These are phyloP conservation scores for Sminthurinus signatus DNA, from an alignment of 1,140 invertebrate species.

Conservation along the genomic window DNA sequence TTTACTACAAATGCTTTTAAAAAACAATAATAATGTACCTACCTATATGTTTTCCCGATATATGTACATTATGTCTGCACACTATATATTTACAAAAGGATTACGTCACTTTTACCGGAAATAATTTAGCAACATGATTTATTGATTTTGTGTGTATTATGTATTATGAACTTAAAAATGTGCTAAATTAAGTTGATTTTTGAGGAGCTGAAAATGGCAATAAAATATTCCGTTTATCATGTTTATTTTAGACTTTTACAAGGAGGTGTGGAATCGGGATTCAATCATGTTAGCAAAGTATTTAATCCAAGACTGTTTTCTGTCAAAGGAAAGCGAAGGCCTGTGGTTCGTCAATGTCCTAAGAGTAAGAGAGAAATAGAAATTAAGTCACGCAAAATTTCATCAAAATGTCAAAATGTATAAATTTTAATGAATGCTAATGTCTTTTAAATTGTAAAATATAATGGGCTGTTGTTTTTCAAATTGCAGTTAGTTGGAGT, in stretches of 20 bases:
- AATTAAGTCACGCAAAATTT: too few species aligned
- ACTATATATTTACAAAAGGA: too few species aligned
- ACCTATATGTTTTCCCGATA: too few species aligned
- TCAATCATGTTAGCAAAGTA: slow-evolving; percentile 50
- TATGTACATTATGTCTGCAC: too few species aligned
- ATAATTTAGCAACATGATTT: too few species aligned
- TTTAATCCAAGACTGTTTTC: slow-evolving; percentile 58
- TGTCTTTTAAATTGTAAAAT: background rate
- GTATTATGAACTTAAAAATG: background rate
- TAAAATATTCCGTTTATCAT: too few species aligned
- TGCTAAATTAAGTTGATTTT: too few species aligned
- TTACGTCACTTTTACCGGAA: too few species aligned
- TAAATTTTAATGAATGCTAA: background rate
- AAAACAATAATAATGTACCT: too few species aligned
- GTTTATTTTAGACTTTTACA: slow-evolving; percentile 49
- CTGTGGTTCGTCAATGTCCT: slow-evolving; percentile 60
- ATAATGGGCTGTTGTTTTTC: too few species aligned
- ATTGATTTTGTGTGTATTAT: too few species aligned
- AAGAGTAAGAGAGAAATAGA: slow-evolving; percentile 38
- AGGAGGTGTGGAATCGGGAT: slow-evolving; percentile 55
- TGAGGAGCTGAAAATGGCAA: background rate
- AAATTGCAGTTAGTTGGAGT: slow-evolving; percentile 58
- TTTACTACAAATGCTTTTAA: too few species aligned
- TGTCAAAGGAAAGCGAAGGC: slow-evolving; percentile 61
- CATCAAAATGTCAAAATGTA: background rate